Conservation (phyloP, 2,113 vertebrate species). For the Anoura caudifer region DNA sequence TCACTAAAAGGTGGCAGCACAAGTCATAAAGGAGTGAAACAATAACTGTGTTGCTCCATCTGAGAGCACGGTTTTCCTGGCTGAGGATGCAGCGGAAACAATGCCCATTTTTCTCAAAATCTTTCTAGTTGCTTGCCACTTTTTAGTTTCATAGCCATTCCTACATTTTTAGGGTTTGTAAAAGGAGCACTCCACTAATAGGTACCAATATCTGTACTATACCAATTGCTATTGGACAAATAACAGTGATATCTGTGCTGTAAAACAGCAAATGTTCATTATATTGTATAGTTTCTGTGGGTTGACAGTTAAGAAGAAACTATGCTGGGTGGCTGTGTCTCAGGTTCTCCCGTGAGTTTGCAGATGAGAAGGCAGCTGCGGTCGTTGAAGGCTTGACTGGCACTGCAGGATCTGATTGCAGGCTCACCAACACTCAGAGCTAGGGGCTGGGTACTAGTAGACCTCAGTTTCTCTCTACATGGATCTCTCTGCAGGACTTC, state of each 20-base stretch:
- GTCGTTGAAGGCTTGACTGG: background rate
- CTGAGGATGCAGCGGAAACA: background rate
- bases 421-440: background rate
- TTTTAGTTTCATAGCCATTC: background rate
- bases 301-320: background rate
- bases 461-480: background rate
- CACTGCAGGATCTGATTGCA: background rate
- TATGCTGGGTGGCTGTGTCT: background rate
- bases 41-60: background rate
- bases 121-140: background rate
- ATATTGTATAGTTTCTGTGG: background rate
- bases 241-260: background rate
- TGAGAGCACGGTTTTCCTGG: background rate
- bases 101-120: background rate
- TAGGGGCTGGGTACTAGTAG: background rate
- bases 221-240: background rate
- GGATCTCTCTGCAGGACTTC: background rate
- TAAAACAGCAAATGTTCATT: background rate
- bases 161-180: background rate
- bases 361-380: background rate
- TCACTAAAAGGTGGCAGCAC: background rate
- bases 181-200: background rate
- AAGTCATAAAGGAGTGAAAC: background rate
- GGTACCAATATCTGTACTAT: background rate
- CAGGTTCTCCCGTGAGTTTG: background rate